phyloP scores from a whole-genome alignment of 2,888 invertebrate genomes.

The Drosophila mettleri region DNA sequence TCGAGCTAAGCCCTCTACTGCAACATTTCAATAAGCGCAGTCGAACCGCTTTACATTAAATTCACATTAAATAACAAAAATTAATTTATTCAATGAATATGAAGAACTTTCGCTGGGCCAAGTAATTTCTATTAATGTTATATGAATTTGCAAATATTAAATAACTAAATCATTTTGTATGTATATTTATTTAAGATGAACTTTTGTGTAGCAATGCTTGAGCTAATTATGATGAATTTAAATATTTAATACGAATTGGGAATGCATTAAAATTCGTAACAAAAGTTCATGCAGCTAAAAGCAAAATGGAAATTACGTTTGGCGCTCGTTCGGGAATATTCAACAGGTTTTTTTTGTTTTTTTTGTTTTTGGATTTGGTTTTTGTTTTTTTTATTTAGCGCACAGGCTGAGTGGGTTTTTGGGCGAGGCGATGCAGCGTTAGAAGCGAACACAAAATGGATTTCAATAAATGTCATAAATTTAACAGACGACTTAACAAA shows the following conservation, averaged over 20 bases:
- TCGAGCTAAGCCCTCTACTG: no score
- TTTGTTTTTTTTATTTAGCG: not conserved
- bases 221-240: not conserved
- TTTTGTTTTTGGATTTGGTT: not conserved
- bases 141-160: not conserved
- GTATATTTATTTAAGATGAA: not conserved
- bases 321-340: not conserved
- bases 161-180: no score
- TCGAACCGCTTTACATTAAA: no score
- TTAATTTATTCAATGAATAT: no score
- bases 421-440: constrained; percentile 7
- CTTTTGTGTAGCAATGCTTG: no score
- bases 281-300: not conserved
- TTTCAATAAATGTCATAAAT: constrained; percentile 76
- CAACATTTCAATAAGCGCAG: no score
- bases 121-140: not conserved
- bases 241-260: not conserved
- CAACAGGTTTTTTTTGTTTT: constrained; percentile 8
- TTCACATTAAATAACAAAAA: no score
- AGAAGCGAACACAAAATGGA: constrained; percentile 46
- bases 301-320: constrained; percentile 1
- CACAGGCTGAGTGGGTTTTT: not conserved
- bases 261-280: not conserved
- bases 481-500: constrained; percentile 67
- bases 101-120: no score